These are phyloP conservation scores for Agrilus mali DNA, from an alignment of 2,888 invertebrate species.

Conservation along the genomic window DNA sequence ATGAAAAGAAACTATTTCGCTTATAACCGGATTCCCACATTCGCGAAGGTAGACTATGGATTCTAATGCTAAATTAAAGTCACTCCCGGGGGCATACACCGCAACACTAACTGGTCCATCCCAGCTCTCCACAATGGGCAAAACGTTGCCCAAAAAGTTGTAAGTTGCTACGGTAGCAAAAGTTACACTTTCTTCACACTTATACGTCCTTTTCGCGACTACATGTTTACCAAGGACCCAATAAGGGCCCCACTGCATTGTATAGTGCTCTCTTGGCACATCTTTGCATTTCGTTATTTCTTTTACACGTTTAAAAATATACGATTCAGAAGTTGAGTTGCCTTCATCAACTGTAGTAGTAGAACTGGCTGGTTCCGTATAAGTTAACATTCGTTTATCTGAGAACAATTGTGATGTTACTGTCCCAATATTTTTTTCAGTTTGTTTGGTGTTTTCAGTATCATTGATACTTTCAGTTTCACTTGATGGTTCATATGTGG, in stretches of 20 bases:
- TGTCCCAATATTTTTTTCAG: too few species aligned
- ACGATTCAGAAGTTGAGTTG: too few species aligned
- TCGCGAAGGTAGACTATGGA: slow-evolving; percentile 1
- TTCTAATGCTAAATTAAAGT: neutral
- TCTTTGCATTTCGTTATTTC: neutral
- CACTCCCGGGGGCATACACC: neutral
- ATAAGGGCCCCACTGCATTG: neutral
- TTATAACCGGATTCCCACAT: neutral
- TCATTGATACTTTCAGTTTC: too few species aligned
- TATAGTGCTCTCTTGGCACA: neutral
- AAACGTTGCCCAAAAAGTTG: neutral
- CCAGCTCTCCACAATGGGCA: neutral
- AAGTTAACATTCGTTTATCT: too few species aligned
- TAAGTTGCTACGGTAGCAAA: neutral
- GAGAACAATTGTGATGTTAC: too few species aligned
- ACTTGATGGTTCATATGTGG: too few species aligned
- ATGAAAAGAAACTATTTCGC: slow-evolving; percentile 3
- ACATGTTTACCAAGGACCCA: neutral
- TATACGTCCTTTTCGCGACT: neutral
- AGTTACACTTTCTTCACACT: neutral
- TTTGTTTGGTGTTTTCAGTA: too few species aligned
- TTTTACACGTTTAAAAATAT: neutral
- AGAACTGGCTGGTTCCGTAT: too few species aligned
- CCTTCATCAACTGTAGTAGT: too few species aligned
- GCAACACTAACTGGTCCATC: slow-evolving; percentile 2